These are phyloP conservation scores for Trichonephila clavipes DNA, from an alignment of 1,140 invertebrate species.

Conservation along the genomic window DNA sequence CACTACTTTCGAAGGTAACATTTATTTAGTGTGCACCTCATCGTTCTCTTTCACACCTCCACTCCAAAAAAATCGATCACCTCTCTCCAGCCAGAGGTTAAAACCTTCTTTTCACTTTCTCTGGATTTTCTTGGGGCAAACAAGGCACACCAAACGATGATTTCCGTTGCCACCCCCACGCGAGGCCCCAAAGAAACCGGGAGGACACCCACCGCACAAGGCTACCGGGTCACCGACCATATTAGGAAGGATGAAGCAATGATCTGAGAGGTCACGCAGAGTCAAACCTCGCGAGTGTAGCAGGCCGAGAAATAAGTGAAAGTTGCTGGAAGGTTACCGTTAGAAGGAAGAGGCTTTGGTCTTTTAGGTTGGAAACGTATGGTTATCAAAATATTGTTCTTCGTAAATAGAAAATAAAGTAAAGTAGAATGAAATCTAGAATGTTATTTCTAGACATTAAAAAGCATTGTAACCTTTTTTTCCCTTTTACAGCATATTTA, in stretches of 20 bases:
- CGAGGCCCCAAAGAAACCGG: slow-evolving; percentile 8
- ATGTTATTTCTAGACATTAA: too few species aligned
- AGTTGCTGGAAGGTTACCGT: too few species aligned
- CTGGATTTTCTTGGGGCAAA: background rate
- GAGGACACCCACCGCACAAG: background rate
- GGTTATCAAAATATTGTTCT: too few species aligned
- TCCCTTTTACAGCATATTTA: too few species aligned
- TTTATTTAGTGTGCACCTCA: too few species aligned
- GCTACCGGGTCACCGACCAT: slow-evolving; percentile 49
- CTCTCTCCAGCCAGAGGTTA: background rate
- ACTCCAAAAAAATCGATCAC: too few species aligned
- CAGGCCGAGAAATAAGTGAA: background rate
- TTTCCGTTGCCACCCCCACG: background rate
- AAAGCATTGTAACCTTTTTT: too few species aligned
- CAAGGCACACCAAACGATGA: background rate
- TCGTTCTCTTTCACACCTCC: too few species aligned
- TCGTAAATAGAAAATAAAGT: too few species aligned
- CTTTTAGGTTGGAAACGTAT: background rate
- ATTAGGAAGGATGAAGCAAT: slow-evolving; percentile 51
- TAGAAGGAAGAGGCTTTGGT: background rate
- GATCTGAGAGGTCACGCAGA: background rate
- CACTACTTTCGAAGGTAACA: too few species aligned
- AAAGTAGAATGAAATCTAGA: too few species aligned
- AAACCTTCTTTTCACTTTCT: background rate
- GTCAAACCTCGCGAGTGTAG: background rate